phyloP scores from a whole-genome alignment of 2,113 vertebrate genomes.

The Crotalus helleri region DNA sequence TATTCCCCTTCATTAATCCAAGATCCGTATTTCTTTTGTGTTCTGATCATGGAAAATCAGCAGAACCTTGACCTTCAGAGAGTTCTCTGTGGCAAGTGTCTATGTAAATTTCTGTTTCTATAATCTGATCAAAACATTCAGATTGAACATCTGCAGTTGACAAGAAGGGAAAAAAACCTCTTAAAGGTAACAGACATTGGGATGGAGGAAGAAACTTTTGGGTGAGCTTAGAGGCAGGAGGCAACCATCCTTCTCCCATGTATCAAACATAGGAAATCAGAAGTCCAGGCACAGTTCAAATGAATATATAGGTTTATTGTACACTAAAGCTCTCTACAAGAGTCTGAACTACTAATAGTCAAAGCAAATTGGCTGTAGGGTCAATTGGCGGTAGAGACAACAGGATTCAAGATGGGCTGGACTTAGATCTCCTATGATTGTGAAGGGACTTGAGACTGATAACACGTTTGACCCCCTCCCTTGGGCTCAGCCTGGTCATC shows the following conservation, averaged over 20 bases:
- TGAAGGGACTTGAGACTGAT: background rate
- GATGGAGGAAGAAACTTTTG: background rate
- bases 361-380: background rate
- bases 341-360: background rate
- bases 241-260: background rate
- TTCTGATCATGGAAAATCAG: background rate
- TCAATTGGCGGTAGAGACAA: background rate
- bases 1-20: background rate
- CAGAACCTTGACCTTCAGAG: background rate
- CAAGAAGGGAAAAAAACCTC: background rate
- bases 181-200: background rate
- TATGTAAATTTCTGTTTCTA: background rate
- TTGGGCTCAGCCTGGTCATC: background rate
- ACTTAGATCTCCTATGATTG: background rate
- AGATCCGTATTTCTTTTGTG: background rate
- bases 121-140: background rate
- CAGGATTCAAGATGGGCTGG: background rate
- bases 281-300: background rate
- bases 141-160: background rate
- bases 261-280: background rate
- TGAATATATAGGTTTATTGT: background rate
- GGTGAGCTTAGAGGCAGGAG: background rate
- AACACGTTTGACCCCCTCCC: background rate
- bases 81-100: background rate
- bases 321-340: background rate